Base-by-base conservation (phyloP, 37 sponge, comb jelly and placozoan species). In the Eunapius fragilis region DNA sequence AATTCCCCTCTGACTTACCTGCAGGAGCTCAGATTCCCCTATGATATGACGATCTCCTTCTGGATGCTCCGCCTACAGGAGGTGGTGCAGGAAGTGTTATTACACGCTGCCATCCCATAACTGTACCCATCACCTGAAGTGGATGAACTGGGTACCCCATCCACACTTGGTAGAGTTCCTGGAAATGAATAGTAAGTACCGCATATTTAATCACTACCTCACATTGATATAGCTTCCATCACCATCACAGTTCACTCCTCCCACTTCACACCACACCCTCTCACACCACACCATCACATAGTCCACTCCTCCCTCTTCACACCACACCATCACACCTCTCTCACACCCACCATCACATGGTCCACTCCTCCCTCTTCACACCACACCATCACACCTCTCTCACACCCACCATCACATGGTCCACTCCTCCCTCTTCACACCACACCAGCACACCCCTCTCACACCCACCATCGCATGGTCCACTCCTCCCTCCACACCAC, bases 41-140 rank as follows among this genome's bases (percentile, higher is more conserved):
- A 89, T 69, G 67, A 93, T 37, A 38, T 86, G 83, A 25, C 91
- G 25, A 69, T 93, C 94, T 26, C 90, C 94, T 0, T 75, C 76
- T 3, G 90, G 87, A 80, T 74, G 31, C 70, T 83, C 75, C 31
- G 32, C 25, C 90, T 93, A 45, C 35, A 58, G 58, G 47, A 26
- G 7, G 82, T 67, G 69, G 87, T 93, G 32, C 35, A 58, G 58
- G 47, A 26, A 31, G 82, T 67, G 69, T 81, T 36, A 2, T n/a
- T 31, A 36, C 3, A 67, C 0, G 9, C 2, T 58, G 72, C 2
- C n/a, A 26, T 11, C 41, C 68, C 32, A 72, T 30, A 77, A 2
- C 19, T 27, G 37, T 37, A 27, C 11, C 45, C 28, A 71, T 71
- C 34, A 87, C 91, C 80, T 91, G 82, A 31, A 91, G 74, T 12